Evolutionary conservation across 2,888 invertebrate genomes (phyloP).

Genomic region (Sesamia inferens): DNA sequence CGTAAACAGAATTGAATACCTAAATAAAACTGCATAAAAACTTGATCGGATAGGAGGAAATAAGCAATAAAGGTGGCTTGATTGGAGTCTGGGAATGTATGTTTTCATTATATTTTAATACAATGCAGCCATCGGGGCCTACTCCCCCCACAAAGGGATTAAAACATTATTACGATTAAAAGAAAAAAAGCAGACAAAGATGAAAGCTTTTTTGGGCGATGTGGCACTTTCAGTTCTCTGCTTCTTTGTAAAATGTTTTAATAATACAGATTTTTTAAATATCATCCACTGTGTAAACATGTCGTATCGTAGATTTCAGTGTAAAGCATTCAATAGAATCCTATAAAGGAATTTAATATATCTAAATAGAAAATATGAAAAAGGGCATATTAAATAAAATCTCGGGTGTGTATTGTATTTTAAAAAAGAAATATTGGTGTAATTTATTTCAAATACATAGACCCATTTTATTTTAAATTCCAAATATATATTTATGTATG

Average conservation of each 20-base stretch:
- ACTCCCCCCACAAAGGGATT: not conserved
- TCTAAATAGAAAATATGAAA: not conserved
- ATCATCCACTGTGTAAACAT: not conserved
- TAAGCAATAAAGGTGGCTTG: not conserved
- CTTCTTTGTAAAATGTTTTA: not conserved
- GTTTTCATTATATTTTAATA: constrained; percentile 7
- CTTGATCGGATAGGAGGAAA: not conserved
- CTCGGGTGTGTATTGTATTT: not conserved
- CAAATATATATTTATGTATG: constrained; percentile 6
- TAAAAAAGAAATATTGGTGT: not conserved
- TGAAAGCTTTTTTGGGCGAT: not conserved
- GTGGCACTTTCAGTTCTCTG: not conserved
- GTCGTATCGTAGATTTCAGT: not conserved
- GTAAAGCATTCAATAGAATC: not conserved
- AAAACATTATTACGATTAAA: no score
- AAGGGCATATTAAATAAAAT: not conserved
- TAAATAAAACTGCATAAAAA: not conserved
- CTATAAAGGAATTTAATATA: not conserved
- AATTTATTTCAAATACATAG: not conserved
- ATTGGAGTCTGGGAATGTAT: not conserved
- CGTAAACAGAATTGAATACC: no score
- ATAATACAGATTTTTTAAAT: not conserved
- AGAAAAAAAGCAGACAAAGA: no score
- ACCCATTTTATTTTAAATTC: constrained; percentile 2
- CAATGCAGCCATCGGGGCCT: not conserved